These are phyloP conservation scores for Poeciliopsis prolifica DNA, from an alignment of 2,113 vertebrate species.

Conservation along the genomic window DNA sequence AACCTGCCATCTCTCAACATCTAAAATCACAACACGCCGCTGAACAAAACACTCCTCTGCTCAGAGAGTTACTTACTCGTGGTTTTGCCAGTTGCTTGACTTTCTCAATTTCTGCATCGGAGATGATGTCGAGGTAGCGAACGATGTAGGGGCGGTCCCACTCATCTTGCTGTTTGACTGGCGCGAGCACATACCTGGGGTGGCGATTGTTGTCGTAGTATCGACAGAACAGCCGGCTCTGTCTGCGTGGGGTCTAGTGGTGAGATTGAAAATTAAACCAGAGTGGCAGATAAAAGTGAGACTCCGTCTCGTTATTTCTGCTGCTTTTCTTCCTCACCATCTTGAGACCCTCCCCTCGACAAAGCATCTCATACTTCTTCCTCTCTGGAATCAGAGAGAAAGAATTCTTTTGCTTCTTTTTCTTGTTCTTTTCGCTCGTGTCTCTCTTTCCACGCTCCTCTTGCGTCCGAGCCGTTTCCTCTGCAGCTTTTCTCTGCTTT, in stretches of 20 bases:
- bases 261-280: background rate
- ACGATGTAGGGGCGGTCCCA: constrained; percentile 95
- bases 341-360: constrained; percentile 93
- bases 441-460: constrained; percentile 39
- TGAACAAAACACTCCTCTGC: background rate
- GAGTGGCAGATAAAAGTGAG: background rate
- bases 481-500: constrained; percentile 85
- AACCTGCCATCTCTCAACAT: background rate
- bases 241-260: constrained; percentile 86
- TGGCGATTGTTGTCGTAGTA: constrained; percentile 87
- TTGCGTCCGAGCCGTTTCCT: constrained; percentile 63
- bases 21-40: background rate
- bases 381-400: constrained; percentile 87
- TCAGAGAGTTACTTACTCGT: constrained; percentile 81
- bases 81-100: constrained; percentile 95
- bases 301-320: background rate
- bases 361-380: constrained; percentile 97
- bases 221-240: constrained; percentile 92
- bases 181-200: constrained; percentile 85
- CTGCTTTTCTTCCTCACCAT: constrained; percentile 81
- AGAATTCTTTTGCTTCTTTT: constrained; percentile 76
- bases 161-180: constrained; percentile 93
- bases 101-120: constrained; percentile 88
- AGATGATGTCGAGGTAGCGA: constrained; percentile 93
- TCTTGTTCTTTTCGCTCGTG: constrained; percentile 49